Conservation (phyloP, 92 coral and sea anemone genomes). For the Epizoanthus stellaris region DNA sequence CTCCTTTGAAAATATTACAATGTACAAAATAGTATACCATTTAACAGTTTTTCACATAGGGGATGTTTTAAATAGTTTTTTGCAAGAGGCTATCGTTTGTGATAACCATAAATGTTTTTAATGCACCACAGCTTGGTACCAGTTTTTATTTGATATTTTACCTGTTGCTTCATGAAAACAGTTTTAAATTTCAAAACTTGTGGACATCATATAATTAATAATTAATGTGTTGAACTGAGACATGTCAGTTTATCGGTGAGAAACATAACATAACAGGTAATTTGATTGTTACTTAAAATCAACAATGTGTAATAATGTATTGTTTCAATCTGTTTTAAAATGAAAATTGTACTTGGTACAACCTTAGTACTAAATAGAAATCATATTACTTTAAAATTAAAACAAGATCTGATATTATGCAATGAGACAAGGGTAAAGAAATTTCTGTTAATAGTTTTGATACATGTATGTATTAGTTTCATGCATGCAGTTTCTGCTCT, state of each 20-base stretch:
- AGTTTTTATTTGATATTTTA: not conserved
- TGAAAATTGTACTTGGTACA: not conserved
- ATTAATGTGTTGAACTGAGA: not conserved
- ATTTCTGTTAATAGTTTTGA: no score
- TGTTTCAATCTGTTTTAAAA: not conserved
- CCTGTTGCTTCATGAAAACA: slow-evolving; percentile 1
- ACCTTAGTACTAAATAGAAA: not conserved
- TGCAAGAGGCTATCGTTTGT: no score
- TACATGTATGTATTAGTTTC: no score
- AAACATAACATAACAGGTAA: not conserved
- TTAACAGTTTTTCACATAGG: no score
- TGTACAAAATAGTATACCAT: no score
- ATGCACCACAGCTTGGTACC: not conserved
- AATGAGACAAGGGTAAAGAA: no score
- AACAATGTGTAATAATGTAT: not conserved
- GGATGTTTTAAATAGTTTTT: not conserved
- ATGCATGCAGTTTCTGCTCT: no score
- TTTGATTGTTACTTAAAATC: not conserved
- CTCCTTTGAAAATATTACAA: no score
- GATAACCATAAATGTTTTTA: no score
- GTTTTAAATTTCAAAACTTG: not conserved
- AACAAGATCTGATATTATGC: no score
- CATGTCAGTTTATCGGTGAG: not conserved
- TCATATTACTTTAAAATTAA: no score
- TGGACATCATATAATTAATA: not conserved